A percentile compares a stretch with the other conserved stretches of the same genome.
These are phyloP conservation scores for Alethe diademata DNA, from an alignment of 2,113 vertebrate genomes.

Conservation along the genomic window DNA sequence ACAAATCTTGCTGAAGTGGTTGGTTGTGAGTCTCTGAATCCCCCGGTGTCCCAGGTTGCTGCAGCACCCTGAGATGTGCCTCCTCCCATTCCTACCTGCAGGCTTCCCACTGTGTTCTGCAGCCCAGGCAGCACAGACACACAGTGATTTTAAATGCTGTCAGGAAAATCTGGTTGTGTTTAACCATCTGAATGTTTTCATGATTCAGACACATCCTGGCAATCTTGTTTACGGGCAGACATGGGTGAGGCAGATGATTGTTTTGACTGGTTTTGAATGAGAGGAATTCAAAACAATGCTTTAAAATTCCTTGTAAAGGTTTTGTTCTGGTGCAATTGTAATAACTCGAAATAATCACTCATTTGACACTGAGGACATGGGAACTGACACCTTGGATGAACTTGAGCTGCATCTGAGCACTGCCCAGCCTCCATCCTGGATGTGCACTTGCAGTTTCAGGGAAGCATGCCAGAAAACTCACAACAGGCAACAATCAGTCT, in stretches of 20 bases:
- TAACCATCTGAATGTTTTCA: background rate
- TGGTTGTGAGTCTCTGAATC: background rate
- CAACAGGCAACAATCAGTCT: background rate
- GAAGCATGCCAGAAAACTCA: background rate
- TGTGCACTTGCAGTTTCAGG: background rate
- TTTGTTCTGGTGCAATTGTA: background rate
- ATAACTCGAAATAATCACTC: background rate
- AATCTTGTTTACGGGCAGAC: rapidly evolving
- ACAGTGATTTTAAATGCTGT: background rate
- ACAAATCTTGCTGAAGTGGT: background rate
- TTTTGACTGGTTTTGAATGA: background rate
- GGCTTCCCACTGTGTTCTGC: background rate
- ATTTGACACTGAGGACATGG: background rate
- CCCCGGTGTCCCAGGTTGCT: rapidly evolving
- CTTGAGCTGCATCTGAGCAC: background rate
- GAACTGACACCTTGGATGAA: background rate
- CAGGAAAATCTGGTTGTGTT: background rate
- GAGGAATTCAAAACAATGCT: background rate
- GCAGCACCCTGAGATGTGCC: background rate
- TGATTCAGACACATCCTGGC: background rate
- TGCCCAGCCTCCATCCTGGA: background rate
- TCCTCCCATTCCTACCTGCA: background rate
- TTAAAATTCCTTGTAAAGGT: background rate
- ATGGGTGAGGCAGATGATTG: background rate
- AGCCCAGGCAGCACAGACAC: background rate